phyloP scores from a whole-genome alignment of 2,888 invertebrate species.

The Macropis europaea region DNA sequence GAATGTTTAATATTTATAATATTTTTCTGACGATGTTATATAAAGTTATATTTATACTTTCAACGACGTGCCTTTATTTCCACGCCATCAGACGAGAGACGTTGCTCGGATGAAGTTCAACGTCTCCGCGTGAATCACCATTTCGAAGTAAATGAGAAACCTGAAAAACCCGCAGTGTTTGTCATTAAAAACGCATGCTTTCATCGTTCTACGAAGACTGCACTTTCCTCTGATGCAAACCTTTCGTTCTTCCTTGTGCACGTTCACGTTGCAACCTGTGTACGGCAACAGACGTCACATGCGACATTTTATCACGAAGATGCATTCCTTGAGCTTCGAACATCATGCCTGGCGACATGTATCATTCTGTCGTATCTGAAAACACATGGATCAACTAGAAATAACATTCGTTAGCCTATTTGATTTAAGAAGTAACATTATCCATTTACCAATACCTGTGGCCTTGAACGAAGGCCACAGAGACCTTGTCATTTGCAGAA shows the following conservation, averaged over 20 bases:
- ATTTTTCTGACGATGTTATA: slow-evolving; percentile 72
- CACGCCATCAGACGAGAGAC: neutral
- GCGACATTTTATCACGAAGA: neutral
- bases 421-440: neutral
- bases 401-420: too few relatives aligned
- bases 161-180: neutral
- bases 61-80: slow-evolving; percentile 20
- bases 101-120: neutral
- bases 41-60: slow-evolving; percentile 76
- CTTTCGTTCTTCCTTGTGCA: neutral
- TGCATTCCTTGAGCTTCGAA: neutral
- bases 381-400: neutral
- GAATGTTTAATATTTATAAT: slow-evolving; percentile 70
- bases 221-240: neutral
- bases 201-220: neutral
- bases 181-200: neutral
- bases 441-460: too few relatives aligned
- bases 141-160: neutral
- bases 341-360: neutral
- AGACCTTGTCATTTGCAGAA: slow-evolving; percentile 8
- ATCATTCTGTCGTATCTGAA: neutral
- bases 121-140: neutral
- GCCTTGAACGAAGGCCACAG: neutral
- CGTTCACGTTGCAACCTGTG: neutral
- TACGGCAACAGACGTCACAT: neutral